A percentile compares a stretch with the other conserved stretches of the same genome.
phyloP scores from a whole-genome alignment of 2,113 vertebrate species.

The Stegostoma tigrinum region DNA sequence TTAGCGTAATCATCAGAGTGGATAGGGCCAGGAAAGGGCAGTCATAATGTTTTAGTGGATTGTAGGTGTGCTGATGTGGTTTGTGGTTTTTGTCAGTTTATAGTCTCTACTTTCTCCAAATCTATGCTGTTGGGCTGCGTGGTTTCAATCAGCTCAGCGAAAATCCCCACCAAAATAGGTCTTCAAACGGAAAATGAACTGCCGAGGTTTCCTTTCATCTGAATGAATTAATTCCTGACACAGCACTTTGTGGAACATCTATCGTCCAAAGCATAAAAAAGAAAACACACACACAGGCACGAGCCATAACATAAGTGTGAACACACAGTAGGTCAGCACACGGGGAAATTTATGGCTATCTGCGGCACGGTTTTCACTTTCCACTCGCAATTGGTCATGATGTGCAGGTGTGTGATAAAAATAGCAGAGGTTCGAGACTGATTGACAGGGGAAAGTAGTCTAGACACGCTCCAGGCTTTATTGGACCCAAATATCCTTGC shows the following conservation, averaged over 20 bases:
- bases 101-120: neutral
- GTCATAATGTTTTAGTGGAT: neutral
- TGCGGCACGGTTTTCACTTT: neutral
- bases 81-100: neutral
- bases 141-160: neutral
- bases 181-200: neutral
- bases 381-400: neutral
- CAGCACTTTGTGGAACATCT: neutral
- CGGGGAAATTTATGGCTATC: neutral
- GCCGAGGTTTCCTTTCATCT: neutral
- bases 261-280: neutral
- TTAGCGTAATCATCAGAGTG: neutral
- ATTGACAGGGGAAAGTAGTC: neutral
- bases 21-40: neutral
- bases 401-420: neutral
- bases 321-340: neutral
- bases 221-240: neutral
- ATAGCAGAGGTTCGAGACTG: neutral
- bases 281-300: neutral
- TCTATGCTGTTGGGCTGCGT: neutral
- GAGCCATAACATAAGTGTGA: fast-evolving
- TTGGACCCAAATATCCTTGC: neutral
- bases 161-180: neutral
- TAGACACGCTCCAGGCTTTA: neutral
- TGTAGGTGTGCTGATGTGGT: neutral